Conservation (phyloP, 2,797 vertebrate genomes). For the Aulostomus chinensis region DNA sequence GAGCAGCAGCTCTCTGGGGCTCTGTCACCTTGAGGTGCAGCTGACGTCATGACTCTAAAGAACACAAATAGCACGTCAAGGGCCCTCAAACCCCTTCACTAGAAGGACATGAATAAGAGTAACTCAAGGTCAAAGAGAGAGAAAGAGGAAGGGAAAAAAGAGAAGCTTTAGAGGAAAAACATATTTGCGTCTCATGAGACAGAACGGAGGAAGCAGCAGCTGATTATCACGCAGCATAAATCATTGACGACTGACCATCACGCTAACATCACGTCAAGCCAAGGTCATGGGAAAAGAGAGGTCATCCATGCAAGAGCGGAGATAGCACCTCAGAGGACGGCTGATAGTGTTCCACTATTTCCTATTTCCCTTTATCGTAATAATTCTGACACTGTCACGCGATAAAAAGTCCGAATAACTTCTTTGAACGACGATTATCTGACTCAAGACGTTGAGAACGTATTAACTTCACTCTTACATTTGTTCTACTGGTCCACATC, state of each 20-base stretch:
- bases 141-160: slow-evolving; percentile 3
- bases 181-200: slow-evolving; percentile 29
- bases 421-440: too few species aligned
- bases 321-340: too few species aligned
- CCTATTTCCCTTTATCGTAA: too few species aligned
- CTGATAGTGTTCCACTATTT: too few species aligned
- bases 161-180: slow-evolving; percentile 2
- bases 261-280: slow-evolving; percentile 43
- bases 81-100: slow-evolving; percentile 7
- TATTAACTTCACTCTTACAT: too few species aligned
- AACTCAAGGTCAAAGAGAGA: slow-evolving; percentile 32
- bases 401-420: too few species aligned
- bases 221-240: slow-evolving; percentile 31
- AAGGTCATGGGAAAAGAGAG: not conserved
- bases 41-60: slow-evolving; percentile 60
- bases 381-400: too few species aligned
- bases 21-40: slow-evolving; percentile 71
- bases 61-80: slow-evolving; percentile 29
- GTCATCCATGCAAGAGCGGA: too few species aligned
- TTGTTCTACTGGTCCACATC: too few species aligned
- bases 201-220: slow-evolving; percentile 38
- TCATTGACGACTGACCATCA: slow-evolving; percentile 25
- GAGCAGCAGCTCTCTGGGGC: slow-evolving; percentile 50
- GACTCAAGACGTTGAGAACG: too few species aligned
- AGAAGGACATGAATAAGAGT: slow-evolving; percentile 1